These are phyloP conservation scores for Hyla sarda DNA, from an alignment of 2,113 vertebrate species.

Conservation along the genomic window DNA sequence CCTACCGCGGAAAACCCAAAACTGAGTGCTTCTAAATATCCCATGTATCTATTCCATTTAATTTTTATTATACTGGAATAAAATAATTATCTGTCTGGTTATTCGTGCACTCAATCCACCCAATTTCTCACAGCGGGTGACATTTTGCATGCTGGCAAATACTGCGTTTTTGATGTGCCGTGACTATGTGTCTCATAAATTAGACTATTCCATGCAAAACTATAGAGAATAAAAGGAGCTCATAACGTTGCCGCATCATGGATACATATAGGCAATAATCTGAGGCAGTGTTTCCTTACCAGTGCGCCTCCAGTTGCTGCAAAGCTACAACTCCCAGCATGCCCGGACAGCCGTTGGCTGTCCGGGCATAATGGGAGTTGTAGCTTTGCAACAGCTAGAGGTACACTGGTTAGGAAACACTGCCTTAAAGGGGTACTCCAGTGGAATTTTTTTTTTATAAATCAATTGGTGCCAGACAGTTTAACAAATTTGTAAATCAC, in stretches of 20 bases:
- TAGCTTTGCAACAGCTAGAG: too few relatives aligned
- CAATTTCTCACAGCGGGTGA: not conserved
- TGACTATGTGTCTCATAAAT: not conserved
- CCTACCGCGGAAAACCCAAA: not conserved
- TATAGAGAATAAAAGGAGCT: not conserved
- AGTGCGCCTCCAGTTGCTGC: too few relatives aligned
- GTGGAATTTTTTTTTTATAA: too few relatives aligned
- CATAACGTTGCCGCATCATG: not conserved
- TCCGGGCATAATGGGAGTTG: too few relatives aligned
- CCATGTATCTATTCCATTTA: not conserved
- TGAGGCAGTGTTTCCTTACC: too few relatives aligned
- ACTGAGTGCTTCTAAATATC: not conserved
- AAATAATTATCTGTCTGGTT: conserved; percentile 1
- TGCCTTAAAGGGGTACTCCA: too few relatives aligned
- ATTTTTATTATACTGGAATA: not conserved
- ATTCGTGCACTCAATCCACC: not conserved
- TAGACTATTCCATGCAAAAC: not conserved
- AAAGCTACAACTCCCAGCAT: too few relatives aligned
- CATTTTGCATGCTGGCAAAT: not conserved
- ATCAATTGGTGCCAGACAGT: too few relatives aligned
- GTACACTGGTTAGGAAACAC: too few relatives aligned
- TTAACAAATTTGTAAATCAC: too few relatives aligned
- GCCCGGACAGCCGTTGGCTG: too few relatives aligned
- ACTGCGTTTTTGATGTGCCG: not conserved
- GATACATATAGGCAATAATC: not conserved